phyloP scores from a whole-genome alignment of 2,797 vertebrate species.

The Pangasius mekongensis region DNA sequence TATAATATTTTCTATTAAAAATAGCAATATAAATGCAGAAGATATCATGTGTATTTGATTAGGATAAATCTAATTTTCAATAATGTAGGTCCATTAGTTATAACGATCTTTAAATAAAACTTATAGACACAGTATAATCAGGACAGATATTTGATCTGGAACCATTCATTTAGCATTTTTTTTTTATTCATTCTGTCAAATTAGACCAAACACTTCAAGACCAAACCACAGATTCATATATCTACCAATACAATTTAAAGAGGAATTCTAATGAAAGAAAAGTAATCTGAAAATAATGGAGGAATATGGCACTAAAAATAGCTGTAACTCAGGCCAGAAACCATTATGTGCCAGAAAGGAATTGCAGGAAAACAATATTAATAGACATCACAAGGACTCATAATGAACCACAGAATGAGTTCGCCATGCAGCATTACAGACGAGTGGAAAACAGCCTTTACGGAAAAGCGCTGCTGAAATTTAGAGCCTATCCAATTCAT shows the following conservation, averaged over 20 bases:
- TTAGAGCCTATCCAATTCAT: slow-evolving; percentile 31
- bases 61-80: background rate
- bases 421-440: slow-evolving; percentile 46
- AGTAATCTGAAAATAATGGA: slow-evolving; percentile 36
- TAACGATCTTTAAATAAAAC: background rate
- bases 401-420: slow-evolving; percentile 58
- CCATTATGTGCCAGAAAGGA: slow-evolving; percentile 41
- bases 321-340: slow-evolving; percentile 26
- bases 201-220: background rate
- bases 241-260: slow-evolving; percentile 34
- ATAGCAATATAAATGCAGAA: background rate
- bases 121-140: background rate
- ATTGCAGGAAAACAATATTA: slow-evolving; percentile 43
- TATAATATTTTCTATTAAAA: background rate
- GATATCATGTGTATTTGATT: background rate
- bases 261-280: slow-evolving; percentile 21
- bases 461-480: slow-evolving; percentile 34
- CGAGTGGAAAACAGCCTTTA: slow-evolving; percentile 37
- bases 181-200: background rate
- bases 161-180: background rate
- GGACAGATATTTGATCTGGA: background rate
- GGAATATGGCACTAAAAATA: slow-evolving; percentile 43
- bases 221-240: slow-evolving; percentile 34
- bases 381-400: slow-evolving; percentile 44
- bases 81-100: background rate